Evolutionary conservation across 2,113 vertebrate species (phyloP).

Genomic region (Melanerpes formicivorus): DNA sequence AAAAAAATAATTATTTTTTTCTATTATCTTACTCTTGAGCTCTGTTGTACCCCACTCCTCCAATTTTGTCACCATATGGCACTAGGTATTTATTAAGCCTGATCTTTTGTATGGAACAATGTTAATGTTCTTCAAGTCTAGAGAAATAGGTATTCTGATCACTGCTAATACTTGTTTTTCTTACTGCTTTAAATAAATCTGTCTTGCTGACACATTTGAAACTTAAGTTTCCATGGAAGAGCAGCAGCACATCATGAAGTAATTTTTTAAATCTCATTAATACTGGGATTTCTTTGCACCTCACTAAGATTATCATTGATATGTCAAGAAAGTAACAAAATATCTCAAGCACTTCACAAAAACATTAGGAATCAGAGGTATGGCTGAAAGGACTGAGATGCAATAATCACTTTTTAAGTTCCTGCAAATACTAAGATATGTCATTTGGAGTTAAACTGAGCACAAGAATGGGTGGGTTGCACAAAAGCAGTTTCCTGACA

Average conservation of each 20-base stretch:
- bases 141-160: neutral
- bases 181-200: neutral
- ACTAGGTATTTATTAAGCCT: neutral
- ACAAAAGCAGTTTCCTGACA: neutral
- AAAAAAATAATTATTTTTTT: neutral
- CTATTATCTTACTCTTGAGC: neutral
- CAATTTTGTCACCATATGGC: neutral
- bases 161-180: neutral
- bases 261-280: neutral
- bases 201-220: neutral
- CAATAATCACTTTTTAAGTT: neutral
- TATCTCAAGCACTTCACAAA: neutral
- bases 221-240: neutral
- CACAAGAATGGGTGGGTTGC: neutral
- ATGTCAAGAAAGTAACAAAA: neutral
- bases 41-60: neutral
- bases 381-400: neutral
- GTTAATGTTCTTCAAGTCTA: neutral
- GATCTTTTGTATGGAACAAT: neutral
- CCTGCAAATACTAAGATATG: neutral
- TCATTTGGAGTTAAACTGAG: neutral
- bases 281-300: neutral
- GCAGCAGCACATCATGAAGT: neutral
- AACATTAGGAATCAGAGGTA: neutral
- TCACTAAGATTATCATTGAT: neutral